phyloP scores from a whole-genome alignment of 2,888 invertebrate genomes.

The Nemurella pictetii region DNA sequence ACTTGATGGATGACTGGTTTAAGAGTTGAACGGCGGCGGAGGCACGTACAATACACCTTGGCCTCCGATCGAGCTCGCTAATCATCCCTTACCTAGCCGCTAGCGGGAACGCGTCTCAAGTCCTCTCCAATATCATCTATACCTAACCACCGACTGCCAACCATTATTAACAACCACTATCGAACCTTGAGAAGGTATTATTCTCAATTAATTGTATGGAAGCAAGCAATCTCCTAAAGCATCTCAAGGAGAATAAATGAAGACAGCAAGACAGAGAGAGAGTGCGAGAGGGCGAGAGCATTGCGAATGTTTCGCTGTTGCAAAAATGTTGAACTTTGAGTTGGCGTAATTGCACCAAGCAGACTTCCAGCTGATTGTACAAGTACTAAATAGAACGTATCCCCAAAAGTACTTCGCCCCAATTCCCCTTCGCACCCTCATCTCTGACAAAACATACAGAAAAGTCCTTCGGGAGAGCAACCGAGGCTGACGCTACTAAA shows the following conservation, averaged over 20 bases:
- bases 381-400: not conserved
- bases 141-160: not conserved
- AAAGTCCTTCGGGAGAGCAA: slow-evolving; percentile 8
- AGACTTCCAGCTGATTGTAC: not conserved
- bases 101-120: too few relatives aligned
- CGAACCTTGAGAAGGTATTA: not conserved
- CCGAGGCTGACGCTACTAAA: not conserved
- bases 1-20: not conserved
- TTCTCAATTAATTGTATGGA: not conserved
- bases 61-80: not conserved
- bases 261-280: not conserved
- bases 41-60: not conserved
- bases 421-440: not conserved
- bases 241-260: not conserved
- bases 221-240: not conserved
- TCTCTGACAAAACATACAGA: slow-evolving; percentile 6
- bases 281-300: not conserved
- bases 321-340: not conserved
- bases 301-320: not conserved
- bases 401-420: not conserved
- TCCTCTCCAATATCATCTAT: not conserved
- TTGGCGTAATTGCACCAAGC: not conserved
- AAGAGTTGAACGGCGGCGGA: not conserved
- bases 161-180: not conserved
- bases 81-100: not conserved